Evolutionary conservation across 2,113 vertebrate species (phyloP).

Genomic region (Monopterus albus): DNA sequence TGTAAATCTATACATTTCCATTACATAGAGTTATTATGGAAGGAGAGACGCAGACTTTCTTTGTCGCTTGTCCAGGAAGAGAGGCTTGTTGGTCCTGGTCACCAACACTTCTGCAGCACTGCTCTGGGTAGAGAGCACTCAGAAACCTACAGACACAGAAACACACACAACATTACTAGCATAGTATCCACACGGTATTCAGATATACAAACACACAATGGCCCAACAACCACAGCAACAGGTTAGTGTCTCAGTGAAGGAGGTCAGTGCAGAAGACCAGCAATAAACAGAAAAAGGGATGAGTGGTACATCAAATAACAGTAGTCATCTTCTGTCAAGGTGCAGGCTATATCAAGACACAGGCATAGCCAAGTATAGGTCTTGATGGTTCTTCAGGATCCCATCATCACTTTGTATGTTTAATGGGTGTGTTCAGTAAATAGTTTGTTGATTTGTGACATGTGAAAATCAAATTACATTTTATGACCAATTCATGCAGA

Average conservation of each 20-base stretch:
- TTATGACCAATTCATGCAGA: too few species aligned
- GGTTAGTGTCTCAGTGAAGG: background rate
- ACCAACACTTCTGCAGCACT: slow-evolving; percentile 85
- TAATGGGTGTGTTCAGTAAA: too few species aligned
- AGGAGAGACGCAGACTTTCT: slow-evolving; percentile 78
- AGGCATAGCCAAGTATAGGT: too few species aligned
- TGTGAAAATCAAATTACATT: too few species aligned
- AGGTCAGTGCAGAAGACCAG: background rate
- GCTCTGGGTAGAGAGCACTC: slow-evolving; percentile 79
- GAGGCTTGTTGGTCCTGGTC: slow-evolving; percentile 68
- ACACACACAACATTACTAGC: slow-evolving; percentile 6
- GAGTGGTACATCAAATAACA: too few species aligned
- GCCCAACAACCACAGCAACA: background rate
- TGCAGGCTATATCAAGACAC: too few species aligned
- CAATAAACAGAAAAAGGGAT: background rate
- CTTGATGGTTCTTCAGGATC: too few species aligned
- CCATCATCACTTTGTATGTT: too few species aligned
- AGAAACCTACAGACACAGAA: slow-evolving; percentile 83
- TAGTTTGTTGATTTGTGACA: too few species aligned
- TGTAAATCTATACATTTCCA: slow-evolving; percentile 83
- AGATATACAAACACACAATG: background rate
- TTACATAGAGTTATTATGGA: slow-evolving; percentile 85
- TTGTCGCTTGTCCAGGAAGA: slow-evolving; percentile 72
- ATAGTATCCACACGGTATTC: background rate
- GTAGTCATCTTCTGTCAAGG: too few species aligned